Base-by-base conservation (phyloP, 92 coral and sea anemone species). In the Epizoanthus scotinus region DNA sequence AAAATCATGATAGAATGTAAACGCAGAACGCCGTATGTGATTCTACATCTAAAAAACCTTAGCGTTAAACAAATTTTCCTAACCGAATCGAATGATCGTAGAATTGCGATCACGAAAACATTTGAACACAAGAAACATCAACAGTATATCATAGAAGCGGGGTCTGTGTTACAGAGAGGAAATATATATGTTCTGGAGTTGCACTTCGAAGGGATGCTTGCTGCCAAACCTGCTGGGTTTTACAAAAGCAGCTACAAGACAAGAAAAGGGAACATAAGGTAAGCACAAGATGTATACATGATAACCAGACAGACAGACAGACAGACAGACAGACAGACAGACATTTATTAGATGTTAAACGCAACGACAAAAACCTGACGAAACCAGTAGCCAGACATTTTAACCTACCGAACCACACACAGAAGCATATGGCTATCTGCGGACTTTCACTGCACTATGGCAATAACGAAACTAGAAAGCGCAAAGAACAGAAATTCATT, bases 41-140 rank as follows among this genome's bases (percentile, higher is more conserved):
- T 92, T 44, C 80, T 94, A n/a, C 98, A 94, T 26, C 2, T 64
- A 17, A 89, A 87, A 28, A 78, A 86, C 26, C 83, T 94, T 13
- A 79, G 87, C 61, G 82, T 90, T 59, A 79, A 84, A 8, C 67
- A 70, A 44, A 58, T 79, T 14, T 53, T 53, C 17, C 60, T 94
- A 22, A 57, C 85, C 47, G 86, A 67, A 27, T 77, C 77, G 13
- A 82, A 77, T 25, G 66, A 87, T 64, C 82, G 62, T 3, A 56
- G 75, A 27, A 57, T 90, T 15, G 70, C 52, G 50, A 83, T 90
- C 40, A 75, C 68, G 70, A 82, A 86, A 49, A 55, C 73, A 20
- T 69, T 72, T 47, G 70, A 55, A 19, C 73, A 88, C 63, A 70
- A 61, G 67, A 67, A 82, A 69, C 52, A 84, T 24, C 83, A 87